Percentiles rank a stretch among this genome's conserved stretches.
Evolutionary conservation across 2,113 vertebrate species (phyloP).

Genomic region (Montifringilla adamsi): DNA sequence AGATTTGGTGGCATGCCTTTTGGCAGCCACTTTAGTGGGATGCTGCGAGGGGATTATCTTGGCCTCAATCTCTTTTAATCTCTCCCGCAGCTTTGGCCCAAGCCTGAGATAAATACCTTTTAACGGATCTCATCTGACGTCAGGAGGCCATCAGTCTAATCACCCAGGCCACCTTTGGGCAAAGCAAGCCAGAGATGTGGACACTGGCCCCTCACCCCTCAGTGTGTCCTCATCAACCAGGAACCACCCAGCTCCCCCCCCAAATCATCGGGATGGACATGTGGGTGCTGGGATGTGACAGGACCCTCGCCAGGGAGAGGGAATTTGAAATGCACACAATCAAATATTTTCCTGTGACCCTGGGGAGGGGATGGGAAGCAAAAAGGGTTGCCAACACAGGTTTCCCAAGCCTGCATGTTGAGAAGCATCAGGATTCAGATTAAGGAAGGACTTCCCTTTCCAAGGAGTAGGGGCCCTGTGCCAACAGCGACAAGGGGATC

Average conservation of each 20-base stretch:
- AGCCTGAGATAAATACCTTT: slow-evolving; percentile 73
- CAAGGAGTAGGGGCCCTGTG: not conserved
- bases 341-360: not conserved
- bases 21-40: slow-evolving; percentile 65
- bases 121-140: slow-evolving; percentile 70
- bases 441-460: not conserved
- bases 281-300: accelerated
- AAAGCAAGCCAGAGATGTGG: slow-evolving; percentile 2
- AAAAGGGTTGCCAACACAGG: not conserved
- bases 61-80: slow-evolving; percentile 75
- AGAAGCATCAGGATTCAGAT: not conserved
- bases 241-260: not conserved
- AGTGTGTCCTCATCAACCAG: not conserved
- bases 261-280: accelerated
- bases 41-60: slow-evolving; percentile 69
- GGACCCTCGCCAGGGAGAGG: not conserved
- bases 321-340: not conserved
- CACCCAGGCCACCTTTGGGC: slow-evolving; percentile 54
- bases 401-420: not conserved
- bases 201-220: not conserved
- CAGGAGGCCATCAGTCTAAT: slow-evolving; percentile 73
- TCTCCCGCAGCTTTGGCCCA: slow-evolving; percentile 67
- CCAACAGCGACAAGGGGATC: not conserved
- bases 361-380: not conserved
- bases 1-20: slow-evolving; percentile 61